Conservation (phyloP, 2,113 vertebrate species). For the Pogonocichla stellata region DNA sequence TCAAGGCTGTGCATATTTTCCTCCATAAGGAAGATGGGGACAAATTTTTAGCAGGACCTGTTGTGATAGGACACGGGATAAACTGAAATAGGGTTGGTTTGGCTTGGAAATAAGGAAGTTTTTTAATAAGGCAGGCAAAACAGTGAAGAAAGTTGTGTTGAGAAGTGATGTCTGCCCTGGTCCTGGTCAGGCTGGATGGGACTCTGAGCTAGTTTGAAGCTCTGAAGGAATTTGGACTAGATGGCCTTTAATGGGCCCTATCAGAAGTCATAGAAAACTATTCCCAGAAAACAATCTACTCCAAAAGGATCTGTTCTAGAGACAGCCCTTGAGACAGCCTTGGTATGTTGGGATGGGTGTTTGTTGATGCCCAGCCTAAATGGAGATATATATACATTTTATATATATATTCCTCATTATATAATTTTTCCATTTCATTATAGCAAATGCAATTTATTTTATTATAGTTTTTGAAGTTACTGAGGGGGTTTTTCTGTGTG, state of each 20-base stretch:
- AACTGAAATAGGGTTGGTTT: background rate
- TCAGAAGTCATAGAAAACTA: background rate
- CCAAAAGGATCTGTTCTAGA: background rate
- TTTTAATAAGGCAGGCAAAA: background rate
- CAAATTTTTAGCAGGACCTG: background rate
- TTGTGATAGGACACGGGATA: background rate
- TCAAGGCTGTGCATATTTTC: background rate
- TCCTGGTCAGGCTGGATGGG: background rate
- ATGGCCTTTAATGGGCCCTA: background rate
- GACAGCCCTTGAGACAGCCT: background rate
- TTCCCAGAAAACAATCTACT: background rate
- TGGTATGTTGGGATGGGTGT: background rate
- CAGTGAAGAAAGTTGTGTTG: background rate
- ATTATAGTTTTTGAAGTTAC: background rate
- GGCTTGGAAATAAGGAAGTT: background rate
- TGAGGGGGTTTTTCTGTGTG: background rate
- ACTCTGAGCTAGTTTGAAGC: background rate
- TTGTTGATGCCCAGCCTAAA: background rate
- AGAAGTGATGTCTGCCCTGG: background rate
- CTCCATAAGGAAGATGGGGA: rapidly evolving
- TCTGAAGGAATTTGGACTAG: background rate
- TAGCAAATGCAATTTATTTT: background rate
- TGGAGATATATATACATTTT: too few relatives aligned
- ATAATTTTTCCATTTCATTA: background rate
- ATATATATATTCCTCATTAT: background rate